Base-by-base conservation (phyloP, 2,797 vertebrate species). In the Echeneis naucrates region DNA sequence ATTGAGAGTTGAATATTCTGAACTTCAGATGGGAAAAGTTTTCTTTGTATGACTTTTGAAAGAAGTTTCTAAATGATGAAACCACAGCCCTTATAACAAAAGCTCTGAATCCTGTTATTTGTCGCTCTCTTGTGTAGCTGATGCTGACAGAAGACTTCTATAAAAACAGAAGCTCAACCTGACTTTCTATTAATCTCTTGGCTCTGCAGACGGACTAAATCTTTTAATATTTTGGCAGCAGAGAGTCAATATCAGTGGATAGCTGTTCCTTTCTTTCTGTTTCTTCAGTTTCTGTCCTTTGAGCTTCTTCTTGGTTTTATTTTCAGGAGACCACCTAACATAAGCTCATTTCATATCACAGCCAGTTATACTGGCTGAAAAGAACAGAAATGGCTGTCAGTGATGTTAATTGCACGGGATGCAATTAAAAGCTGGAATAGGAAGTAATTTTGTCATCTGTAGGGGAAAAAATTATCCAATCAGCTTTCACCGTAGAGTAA, bases 211-310 rank as follows among this genome's bases (percentile, higher is more conserved):
- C 32, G 6, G 51, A 35, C 35, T 61, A 23, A 65, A 65, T 51
- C 17, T 21, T 77, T 70, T 59, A 21, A 26, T 50, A 75, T 59
- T 51, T 42, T 14, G 50, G 33, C 24, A 11, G 62, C 14, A 57
- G 30, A 58, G 67, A 66, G 63, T 66, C 55, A 77, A 61, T 69
- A 69, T 27, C 56, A 38, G 9, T 13, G 8, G 24, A 27, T 24
- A 57, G 35, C 35, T 45, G 35, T 50, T 70, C n/a, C n/a, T 5
- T 37, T 26, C 24, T 54, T 40, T 55, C 54, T 72, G 11, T 50
- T 57, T n/a, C n/a, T n/a, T n/a, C n/a, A n/a, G n/a, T n/a, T n/a
- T n/a, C n/a, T n/a, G n/a, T n/a, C n/a, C n/a, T n/a, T n/a, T 69
- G 9, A 11, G 21, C 35, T 56, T 68, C 13, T 45, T 71, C n/a